Evolutionary conservation across 2,113 vertebrate genomes (phyloP).

Genomic region (Neotoma lepida): DNA sequence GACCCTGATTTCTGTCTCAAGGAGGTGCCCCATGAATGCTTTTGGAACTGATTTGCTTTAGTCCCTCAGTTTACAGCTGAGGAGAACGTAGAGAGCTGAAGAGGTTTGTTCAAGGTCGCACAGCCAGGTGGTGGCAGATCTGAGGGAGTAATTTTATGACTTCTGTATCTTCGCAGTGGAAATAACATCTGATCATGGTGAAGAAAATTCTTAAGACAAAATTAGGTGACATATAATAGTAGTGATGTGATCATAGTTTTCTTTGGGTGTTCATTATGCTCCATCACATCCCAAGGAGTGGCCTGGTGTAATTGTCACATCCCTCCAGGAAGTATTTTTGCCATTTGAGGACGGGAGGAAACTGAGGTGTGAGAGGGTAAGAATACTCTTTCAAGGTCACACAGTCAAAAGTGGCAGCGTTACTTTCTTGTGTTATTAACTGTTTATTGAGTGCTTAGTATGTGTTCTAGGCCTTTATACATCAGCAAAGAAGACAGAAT

Average conservation of each 20-base stretch:
- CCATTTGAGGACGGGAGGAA: conserved; percentile 24
- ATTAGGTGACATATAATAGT: conserved; percentile 29
- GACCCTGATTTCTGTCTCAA: conserved; percentile 19
- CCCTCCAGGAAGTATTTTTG: not conserved
- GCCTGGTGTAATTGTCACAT: conserved; percentile 13
- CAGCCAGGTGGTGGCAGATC: conserved; percentile 61
- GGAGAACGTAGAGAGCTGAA: conserved; percentile 47
- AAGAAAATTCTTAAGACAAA: not conserved
- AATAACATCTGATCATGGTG: conserved; percentile 1
- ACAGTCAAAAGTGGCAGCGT: not conserved
- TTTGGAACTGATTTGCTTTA: conserved; percentile 40
- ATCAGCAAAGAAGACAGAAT: not conserved
- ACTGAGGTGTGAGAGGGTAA: conserved; percentile 29
- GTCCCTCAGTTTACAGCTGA: conserved; percentile 52
- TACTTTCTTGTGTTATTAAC: conserved; percentile 23
- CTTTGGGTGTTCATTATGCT: conserved; percentile 38
- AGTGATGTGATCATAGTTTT: conserved; percentile 20
- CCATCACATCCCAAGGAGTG: not conserved
- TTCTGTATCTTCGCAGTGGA: conserved; percentile 37
- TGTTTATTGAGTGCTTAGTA: not conserved
- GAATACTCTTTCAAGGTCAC: conserved; percentile 37
- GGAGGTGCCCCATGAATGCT: not conserved
- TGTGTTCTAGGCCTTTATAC: not conserved
- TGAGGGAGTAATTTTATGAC: not conserved
- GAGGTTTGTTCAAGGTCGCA: conserved; percentile 76